Percentiles rank a stretch among this genome's conserved stretches.
Evolutionary conservation across 2,888 invertebrate species (phyloP).

Genomic region (Trachelus iudaicus): DNA sequence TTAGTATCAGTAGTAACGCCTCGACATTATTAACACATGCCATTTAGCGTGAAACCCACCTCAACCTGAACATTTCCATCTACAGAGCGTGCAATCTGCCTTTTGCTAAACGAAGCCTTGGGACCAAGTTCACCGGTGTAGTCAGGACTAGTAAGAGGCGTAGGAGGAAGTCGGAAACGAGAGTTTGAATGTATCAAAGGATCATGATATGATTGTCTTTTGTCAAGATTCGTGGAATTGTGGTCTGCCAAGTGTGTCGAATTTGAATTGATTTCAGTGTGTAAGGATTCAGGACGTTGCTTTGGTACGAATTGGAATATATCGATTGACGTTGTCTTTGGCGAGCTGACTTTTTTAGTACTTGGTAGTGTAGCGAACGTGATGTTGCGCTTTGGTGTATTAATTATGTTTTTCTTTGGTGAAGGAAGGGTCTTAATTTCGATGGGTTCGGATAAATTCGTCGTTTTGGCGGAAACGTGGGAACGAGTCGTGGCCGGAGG

Average conservation of each 20-base stretch:
- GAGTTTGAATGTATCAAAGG: slow-evolving; percentile 32
- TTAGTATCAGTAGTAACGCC: not conserved
- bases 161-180: slow-evolving; percentile 58
- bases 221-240: slow-evolving; percentile 26
- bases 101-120: slow-evolving; percentile 50
- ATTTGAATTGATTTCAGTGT: slow-evolving; percentile 23
- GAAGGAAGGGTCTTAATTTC: slow-evolving; percentile 46
- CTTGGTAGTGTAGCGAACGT: slow-evolving; percentile 52
- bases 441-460: slow-evolving; percentile 39
- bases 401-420: slow-evolving; percentile 37
- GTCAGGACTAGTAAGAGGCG: slow-evolving; percentile 57
- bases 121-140: slow-evolving; percentile 42
- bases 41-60: slow-evolving; percentile 53
- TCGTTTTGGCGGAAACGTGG: slow-evolving; percentile 20
- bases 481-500: slow-evolving; percentile 29
- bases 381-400: slow-evolving; percentile 50
- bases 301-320: slow-evolving; percentile 25
- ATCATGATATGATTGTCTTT: slow-evolving; percentile 25
- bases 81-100: slow-evolving; percentile 65
- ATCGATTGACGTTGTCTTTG: slow-evolving; percentile 27
- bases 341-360: slow-evolving; percentile 13
- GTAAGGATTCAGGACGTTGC: slow-evolving; percentile 31
- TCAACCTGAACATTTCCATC: slow-evolving; percentile 55
- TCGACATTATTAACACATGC: slow-evolving; percentile 37
- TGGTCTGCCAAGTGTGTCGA: not conserved